These are phyloP conservation scores for Sclerodermus sp. DNA, from an alignment of 2,888 invertebrate species.

Conservation along the genomic window DNA sequence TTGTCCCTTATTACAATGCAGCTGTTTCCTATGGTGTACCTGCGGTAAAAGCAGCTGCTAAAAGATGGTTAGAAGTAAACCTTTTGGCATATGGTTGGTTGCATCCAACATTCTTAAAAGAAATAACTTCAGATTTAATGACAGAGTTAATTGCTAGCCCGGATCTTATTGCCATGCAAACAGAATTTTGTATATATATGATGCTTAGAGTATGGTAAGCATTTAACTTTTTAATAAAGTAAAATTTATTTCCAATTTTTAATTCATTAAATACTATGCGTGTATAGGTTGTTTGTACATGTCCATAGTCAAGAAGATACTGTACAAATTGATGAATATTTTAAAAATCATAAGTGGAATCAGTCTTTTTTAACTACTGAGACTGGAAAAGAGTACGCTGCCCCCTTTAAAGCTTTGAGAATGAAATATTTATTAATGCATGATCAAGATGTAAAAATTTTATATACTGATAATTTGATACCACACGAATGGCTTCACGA, in stretches of 20 bases:
- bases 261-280: not conserved
- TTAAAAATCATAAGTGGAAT: conserved; percentile 46
- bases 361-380: conserved; percentile 64
- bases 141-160: conserved; percentile 65
- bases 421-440: conserved; percentile 72
- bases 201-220: conserved; percentile 68
- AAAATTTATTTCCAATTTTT: not conserved
- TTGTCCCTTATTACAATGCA: conserved; percentile 70
- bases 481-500: conserved; percentile 70
- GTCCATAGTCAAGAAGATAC: conserved; percentile 38
- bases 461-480: conserved; percentile 70
- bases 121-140: conserved; percentile 71
- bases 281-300: conserved; percentile 46
- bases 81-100: conserved; percentile 65
- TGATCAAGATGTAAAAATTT: conserved; percentile 68
- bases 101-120: conserved; percentile 62
- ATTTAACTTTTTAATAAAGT: not conserved
- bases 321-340: conserved; percentile 46
- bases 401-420: conserved; percentile 67
- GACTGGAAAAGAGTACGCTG: conserved; percentile 64
- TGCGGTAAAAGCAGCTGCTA: conserved; percentile 65
- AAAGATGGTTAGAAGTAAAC: conserved; percentile 72
- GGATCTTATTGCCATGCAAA: conserved; percentile 74
- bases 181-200: conserved; percentile 76
- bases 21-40: conserved; percentile 70